Evolutionary conservation across 2,113 vertebrate species (phyloP).

Genomic region (Spermophilus dauricus): DNA sequence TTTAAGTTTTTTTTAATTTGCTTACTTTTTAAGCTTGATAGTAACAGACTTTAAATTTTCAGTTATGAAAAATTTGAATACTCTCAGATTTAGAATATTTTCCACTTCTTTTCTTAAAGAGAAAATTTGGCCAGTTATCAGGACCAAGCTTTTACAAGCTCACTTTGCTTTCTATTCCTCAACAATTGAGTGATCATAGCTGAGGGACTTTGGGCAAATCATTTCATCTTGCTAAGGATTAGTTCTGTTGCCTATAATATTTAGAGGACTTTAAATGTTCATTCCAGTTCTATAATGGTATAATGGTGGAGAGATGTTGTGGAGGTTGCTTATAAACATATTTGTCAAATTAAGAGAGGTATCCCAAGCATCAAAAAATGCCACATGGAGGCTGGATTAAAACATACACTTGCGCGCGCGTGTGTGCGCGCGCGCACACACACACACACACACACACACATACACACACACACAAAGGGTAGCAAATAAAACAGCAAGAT

Average conservation of each 20-base stretch:
- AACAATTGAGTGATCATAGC: background rate
- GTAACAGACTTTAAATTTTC: background rate
- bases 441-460: too few species aligned
- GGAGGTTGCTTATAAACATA: background rate
- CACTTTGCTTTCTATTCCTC: background rate
- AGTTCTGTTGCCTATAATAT: background rate
- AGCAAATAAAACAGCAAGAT: constrained; percentile 32
- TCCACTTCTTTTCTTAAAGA: background rate
- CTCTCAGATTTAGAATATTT: background rate
- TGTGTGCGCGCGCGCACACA: too few species aligned
- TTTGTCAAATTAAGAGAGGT: background rate
- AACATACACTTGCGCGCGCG: too few species aligned
- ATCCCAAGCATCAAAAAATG: background rate
- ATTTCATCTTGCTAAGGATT: background rate
- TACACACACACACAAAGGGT: background rate
- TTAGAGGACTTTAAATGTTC: background rate
- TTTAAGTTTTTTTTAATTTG: constrained; percentile 2
- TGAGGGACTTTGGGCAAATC: background rate
- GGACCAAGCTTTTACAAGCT: background rate
- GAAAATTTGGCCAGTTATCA: background rate
- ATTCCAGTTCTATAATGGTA: background rate
- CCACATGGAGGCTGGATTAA: background rate
- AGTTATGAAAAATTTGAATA: background rate
- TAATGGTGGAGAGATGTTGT: background rate
- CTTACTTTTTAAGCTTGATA: background rate